A percentile compares a stretch with the other conserved stretches of the same genome.
These are phyloP conservation scores for Colinus virginianus DNA, from an alignment of 2,113 vertebrate species.

Conservation along the genomic window DNA sequence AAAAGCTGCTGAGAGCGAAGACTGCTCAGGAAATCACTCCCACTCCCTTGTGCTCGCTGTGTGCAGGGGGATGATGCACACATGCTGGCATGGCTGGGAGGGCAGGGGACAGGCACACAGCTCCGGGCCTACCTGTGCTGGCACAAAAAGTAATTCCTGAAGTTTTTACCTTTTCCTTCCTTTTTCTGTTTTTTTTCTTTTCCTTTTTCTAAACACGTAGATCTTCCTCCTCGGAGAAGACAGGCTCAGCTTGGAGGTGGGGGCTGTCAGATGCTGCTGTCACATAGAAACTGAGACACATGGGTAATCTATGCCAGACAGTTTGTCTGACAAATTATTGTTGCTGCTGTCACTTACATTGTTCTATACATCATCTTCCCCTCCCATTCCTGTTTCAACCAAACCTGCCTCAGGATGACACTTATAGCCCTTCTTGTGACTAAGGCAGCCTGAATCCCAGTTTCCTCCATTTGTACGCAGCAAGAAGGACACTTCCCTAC, in stretches of 20 bases:
- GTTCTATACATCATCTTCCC: slow-evolving; percentile 1
- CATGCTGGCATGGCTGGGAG: slow-evolving; percentile 19
- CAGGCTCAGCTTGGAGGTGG: slow-evolving; percentile 47
- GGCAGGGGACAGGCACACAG: neutral
- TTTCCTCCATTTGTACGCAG: neutral
- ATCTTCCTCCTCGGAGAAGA: slow-evolving; percentile 19
- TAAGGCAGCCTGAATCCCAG: neutral
- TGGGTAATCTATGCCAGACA: slow-evolving; percentile 58
- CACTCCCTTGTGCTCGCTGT: slow-evolving; percentile 51
- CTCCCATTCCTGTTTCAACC: slow-evolving; percentile 45
- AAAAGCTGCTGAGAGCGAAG: slow-evolving; percentile 64
- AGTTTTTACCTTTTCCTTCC: neutral
- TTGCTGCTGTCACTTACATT: slow-evolving; percentile 63
- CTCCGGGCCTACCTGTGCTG: slow-evolving; percentile 18
- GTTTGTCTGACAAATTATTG: slow-evolving; percentile 69
- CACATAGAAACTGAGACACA: slow-evolving; percentile 51
- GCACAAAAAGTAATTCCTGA: neutral
- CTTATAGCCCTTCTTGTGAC: neutral
- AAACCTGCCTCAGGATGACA: slow-evolving; percentile 29
- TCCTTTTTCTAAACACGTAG: neutral
- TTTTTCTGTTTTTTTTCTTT: neutral
- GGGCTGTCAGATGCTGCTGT: slow-evolving; percentile 58
- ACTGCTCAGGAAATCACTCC: slow-evolving; percentile 66
- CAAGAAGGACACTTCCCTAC: neutral
- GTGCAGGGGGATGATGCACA: slow-evolving; percentile 55